Evolutionary conservation across 1,140 invertebrate genomes (phyloP), one percentile per base, ranked within the genome.

Genomic region (Monochamus saltuarius): DNA sequence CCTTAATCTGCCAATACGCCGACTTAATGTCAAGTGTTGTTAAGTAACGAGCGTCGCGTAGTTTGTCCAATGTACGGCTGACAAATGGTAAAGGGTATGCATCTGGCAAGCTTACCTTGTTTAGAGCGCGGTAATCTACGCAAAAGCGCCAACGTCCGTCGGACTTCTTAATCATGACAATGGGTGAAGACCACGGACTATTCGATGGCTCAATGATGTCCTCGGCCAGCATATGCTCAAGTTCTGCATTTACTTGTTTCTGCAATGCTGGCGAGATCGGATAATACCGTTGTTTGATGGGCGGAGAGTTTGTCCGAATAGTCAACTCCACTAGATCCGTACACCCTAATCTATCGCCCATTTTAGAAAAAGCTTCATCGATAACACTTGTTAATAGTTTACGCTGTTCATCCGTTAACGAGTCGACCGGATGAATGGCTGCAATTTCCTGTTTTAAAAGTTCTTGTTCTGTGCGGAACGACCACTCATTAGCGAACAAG

Each of bases 1-100:
- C 51, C 29, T 46, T 51, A 4, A 82, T 63, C 53, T 80, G 80
- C 76, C 76, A 77, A 62, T 68, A 75, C 3, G 68, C 68, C 11
- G 66, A 64, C 16, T 57, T 64, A 10, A 76, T 53, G 65, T 75
- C 73, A 11, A 74, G 50, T 0, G 67, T 69, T 0, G 60, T 65
- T 2, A 75, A 55, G 56, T 62, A 74, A n/a, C 47, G 59, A 9
- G 73, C 67, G 40, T 71, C 62, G 22, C 51, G 50, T 9, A 74
- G 56, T 38, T 55, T 69, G 51, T 73, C 70, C n/a, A 73, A 39
- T 11, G 69, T 72, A 72, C n/a, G n/a, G n/a, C n/a, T n/a, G n/a
- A n/a, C 36, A 13, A 22, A 47, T 2, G 53, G 52, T 7, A 61
- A 9, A 22, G 53, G 59, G 29, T 57, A 61, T n/a, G 54, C 54